Conservation (phyloP, 2,888 invertebrate species). For the Yponomeuta plumbellus region DNA sequence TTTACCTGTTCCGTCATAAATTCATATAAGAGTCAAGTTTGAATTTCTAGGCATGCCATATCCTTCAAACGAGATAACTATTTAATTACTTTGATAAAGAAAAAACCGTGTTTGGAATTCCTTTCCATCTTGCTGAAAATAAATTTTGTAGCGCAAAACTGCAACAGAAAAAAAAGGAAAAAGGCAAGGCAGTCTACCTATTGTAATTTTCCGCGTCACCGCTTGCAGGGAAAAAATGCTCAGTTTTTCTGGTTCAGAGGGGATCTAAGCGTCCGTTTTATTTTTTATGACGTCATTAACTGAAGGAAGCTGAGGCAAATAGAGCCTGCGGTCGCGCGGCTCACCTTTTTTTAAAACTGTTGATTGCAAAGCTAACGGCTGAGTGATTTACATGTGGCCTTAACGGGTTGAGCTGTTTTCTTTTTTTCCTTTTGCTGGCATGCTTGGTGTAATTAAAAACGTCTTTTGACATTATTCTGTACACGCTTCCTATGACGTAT, state of each 20-base stretch:
- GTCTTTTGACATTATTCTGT: not conserved
- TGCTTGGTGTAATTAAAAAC: not conserved
- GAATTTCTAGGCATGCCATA: conserved; percentile 24
- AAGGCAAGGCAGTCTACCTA: conserved; percentile 23
- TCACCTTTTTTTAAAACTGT: conserved; percentile 46
- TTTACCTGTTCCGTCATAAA: conserved; percentile 57
- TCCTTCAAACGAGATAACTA: not conserved
- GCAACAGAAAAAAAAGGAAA: not conserved
- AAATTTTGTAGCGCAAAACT: not conserved
- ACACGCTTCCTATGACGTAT: not conserved
- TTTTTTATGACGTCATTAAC: conserved; percentile 70
- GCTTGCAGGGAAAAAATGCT: conserved; percentile 45
- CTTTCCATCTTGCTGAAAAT: not conserved
- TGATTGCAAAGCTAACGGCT: conserved; percentile 41
- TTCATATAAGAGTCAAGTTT: conserved; percentile 50
- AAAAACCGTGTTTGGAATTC: not conserved
- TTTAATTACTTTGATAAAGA: not conserved
- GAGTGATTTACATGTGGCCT: conserved; percentile 31
- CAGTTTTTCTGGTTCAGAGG: conserved; percentile 45
- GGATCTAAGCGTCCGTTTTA: conserved; percentile 46
- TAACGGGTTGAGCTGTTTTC: conserved; percentile 22
- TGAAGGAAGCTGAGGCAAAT: conserved; percentile 59
- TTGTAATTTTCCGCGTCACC: conserved; percentile 61
- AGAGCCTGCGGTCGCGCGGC: conserved; percentile 53
- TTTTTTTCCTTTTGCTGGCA: conserved; percentile 17